These are phyloP conservation scores for Chromoteleia sp. DNA, from an alignment of 2,888 invertebrate species.

Conservation along the genomic window DNA sequence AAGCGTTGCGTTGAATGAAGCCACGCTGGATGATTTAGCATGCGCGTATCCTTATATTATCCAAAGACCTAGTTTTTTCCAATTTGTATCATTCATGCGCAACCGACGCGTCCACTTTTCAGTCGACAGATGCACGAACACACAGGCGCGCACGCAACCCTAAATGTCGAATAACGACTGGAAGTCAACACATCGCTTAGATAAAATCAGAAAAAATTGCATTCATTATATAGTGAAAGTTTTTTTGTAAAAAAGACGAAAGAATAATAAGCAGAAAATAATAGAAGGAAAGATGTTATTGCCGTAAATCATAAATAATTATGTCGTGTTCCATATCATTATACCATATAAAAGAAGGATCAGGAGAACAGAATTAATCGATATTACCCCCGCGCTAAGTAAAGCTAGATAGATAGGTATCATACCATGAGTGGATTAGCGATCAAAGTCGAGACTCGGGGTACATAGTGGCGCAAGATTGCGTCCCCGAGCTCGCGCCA, in stretches of 20 bases:
- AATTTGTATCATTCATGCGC: slow-evolving; percentile 9
- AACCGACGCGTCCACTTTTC: background rate
- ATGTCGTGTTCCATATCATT: slow-evolving; percentile 81
- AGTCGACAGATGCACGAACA: background rate
- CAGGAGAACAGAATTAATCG: slow-evolving; percentile 68
- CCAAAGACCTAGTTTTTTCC: slow-evolving; percentile 28
- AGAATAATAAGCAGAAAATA: background rate
- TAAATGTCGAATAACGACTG: background rate
- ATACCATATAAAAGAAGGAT: slow-evolving; percentile 69
- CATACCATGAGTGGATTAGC: slow-evolving; percentile 53
- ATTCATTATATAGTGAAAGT: slow-evolving; percentile 4
- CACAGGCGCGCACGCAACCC: background rate
- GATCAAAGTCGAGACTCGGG: slow-evolving; percentile 3
- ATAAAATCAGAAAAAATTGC: background rate
- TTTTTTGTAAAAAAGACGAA: slow-evolving; percentile 28
- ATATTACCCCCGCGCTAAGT: slow-evolving; percentile 68
- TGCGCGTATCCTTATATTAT: slow-evolving; percentile 27
- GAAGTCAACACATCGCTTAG: slow-evolving; percentile 8
- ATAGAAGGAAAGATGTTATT: slow-evolving; percentile 55
- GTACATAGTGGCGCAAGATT: background rate
- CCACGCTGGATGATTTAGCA: slow-evolving; percentile 24
- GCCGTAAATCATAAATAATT: slow-evolving; percentile 77
- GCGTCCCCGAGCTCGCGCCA: background rate
- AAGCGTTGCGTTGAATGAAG: slow-evolving; percentile 28
- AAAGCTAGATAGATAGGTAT: slow-evolving; percentile 67